Base-by-base conservation (phyloP, 2,888 invertebrate species). In the Leptinotarsa juncta region DNA sequence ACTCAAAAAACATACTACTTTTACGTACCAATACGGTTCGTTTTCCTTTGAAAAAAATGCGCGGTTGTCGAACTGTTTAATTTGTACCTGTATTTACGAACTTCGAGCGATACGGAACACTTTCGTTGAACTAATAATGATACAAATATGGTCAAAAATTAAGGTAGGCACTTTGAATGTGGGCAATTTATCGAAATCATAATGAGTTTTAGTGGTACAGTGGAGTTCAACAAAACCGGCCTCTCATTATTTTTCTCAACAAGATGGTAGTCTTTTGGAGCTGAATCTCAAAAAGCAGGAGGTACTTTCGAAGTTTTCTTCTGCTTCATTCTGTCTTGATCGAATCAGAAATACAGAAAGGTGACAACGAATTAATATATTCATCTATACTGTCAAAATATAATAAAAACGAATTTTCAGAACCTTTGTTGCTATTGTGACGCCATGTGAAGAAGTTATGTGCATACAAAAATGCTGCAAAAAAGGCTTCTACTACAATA, bases 381-480 rank as follows among this genome's bases (percentile, higher is more conserved):
- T 26, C 32, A 26, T n/a, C 2, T 32, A n/a, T 1, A 18, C 16
- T 62, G 32, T 15, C 10, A 1, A 10, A 18, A 51, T 15, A 55
- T 18, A 23, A 53, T 20, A 1, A n/a, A 51, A n/a, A 51, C 2
- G 14, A 23, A 32, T 14, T 78, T 75, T 70, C 32, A 78, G 78
- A 5, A 32, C n/a, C 12, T 77, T 71, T 23, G 71, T 72, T 4
- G 69, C 76, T 12, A 60, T 78, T 53, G 14, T 79, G 12, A 77
- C 78, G 53, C 79, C 81, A 16, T 79, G 81, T 32, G 20, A 53
- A 3, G 77, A 77, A 26, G 72, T 76, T 53, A 14, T 75, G 2
- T 81, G 81, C 55, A 70, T 79, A 53, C 71, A 73, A 51, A 81
- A 81, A 73, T 81, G 81, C 62, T 81, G 81, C 65, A 71, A 72